Evolutionary conservation across 2,797 vertebrate genomes (phyloP).

Genomic region (Miichthys miiuy): DNA sequence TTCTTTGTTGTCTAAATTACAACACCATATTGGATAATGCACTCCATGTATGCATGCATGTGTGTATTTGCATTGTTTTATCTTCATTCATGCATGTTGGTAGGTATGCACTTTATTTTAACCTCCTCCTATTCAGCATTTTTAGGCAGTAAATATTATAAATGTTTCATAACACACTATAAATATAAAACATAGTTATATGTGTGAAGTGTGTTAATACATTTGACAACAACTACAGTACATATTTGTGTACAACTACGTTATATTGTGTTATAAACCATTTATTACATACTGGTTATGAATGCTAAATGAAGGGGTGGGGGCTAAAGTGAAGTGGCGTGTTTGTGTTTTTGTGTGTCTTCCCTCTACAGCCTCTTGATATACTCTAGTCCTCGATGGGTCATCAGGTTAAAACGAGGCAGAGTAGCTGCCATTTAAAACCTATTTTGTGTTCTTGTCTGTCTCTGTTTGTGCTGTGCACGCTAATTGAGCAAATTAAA

Average conservation of each 20-base stretch:
- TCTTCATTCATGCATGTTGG: background rate
- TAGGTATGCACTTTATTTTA: background rate
- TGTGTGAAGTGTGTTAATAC: background rate
- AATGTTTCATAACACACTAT: background rate
- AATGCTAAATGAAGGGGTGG: background rate
- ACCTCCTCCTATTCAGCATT: background rate
- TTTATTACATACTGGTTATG: background rate
- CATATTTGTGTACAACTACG: background rate
- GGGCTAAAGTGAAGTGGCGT: background rate
- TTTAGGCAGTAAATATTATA: background rate
- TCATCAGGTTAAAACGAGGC: constrained; percentile 29
- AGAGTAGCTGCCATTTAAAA: constrained; percentile 30
- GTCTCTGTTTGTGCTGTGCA: constrained; percentile 1
- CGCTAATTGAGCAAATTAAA: constrained; percentile 37
- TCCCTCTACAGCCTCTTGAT: background rate
- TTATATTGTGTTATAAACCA: background rate
- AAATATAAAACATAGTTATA: background rate
- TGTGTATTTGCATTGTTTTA: background rate
- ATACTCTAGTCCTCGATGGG: background rate
- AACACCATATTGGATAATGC: background rate
- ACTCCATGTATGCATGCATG: background rate
- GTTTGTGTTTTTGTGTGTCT: constrained; percentile 12
- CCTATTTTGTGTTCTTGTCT: constrained; percentile 13
- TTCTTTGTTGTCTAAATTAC: constrained; percentile 3
- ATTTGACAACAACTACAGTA: background rate